Base-by-base conservation (phyloP, 2,797 vertebrate genomes). In the Remorina albescens region DNA sequence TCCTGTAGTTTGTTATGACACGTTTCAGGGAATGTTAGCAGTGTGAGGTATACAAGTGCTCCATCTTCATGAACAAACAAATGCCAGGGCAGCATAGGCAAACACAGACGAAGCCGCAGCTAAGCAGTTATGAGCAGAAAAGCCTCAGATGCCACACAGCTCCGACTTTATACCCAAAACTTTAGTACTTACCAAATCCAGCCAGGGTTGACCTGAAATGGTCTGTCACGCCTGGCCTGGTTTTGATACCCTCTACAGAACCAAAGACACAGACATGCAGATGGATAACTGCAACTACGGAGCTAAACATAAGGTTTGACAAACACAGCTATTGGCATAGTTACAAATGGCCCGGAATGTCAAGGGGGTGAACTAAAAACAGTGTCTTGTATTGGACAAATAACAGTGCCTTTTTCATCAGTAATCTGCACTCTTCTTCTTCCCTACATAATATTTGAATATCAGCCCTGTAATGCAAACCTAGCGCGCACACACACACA, bases 191-290 rank as follows among this genome's bases (percentile, higher is more conserved):
- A 93, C 93, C 91, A 93, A 79, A 93, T 92, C 93, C 93, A 93
- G 55, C 93, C 93, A 85, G 93, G 93, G 80, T 93, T 93, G 81
- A 93, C 91, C 89, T 93, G 91, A 84, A 87, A 67, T 64, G 81
- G 63, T 70, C 46, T 87, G 50, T 77, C 74, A 85, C 86, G 79
- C 72, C 46, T 87, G 76, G 83, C 65, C 89, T 88, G 84, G 71
- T 70, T 82, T 81, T 81, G 67, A 90, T 62, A 62, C 9, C 7
- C 19, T 88, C 91, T 92, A 87, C 18, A 82, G 64, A 87, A 84
- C 64, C 81, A 87, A 76, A 85, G 50, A 84, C 51, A 81, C 19
- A 90, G 55, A 87, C 41, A 92, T 69, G 6, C 49, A 71, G 57
- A 59, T 47, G 13, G 15, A 84, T 77, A 4, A 81, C 71, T 3